phyloP scores from a whole-genome alignment of 2,888 invertebrate genomes.

The Caenorhabditis becei region DNA sequence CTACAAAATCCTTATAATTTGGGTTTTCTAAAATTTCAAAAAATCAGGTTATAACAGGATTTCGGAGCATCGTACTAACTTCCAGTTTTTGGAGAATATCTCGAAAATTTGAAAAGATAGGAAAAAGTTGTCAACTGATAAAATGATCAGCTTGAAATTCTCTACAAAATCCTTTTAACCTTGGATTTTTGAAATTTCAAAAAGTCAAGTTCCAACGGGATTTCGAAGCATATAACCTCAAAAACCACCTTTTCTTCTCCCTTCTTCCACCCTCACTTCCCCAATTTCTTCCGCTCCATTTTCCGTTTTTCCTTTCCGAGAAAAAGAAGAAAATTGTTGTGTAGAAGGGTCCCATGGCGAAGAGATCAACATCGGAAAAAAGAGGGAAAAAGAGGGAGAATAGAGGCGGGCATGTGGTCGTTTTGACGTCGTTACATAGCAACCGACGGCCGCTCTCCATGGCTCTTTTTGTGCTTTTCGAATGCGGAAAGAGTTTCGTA shows the following conservation, averaged over 20 bases:
- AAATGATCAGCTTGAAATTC: not conserved
- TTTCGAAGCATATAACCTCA: too few relatives aligned
- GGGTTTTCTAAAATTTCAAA: not conserved
- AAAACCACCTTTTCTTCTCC: not conserved
- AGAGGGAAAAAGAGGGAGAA: not conserved
- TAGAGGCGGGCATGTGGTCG: not conserved
- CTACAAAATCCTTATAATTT: not conserved
- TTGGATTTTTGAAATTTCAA: too few relatives aligned
- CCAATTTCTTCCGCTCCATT: not conserved
- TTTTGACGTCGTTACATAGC: not conserved
- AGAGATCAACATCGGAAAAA: not conserved
- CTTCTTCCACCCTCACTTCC: not conserved
- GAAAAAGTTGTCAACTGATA: constrained; percentile 6
- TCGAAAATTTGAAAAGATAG: not conserved
- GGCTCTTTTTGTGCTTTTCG: not conserved
- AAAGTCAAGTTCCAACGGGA: too few relatives aligned
- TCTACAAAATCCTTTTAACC: not conserved
- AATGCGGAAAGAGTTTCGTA: not conserved
- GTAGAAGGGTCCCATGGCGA: not conserved
- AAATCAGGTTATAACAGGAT: too few relatives aligned
- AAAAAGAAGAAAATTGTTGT: not conserved
- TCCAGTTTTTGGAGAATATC: not conserved
- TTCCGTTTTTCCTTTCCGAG: not conserved
- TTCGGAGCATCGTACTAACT: not conserved
- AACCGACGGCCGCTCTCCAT: not conserved